Evolutionary conservation across 1,140 invertebrate genomes (phyloP).

Genomic region (Epicauta chinensis): DNA sequence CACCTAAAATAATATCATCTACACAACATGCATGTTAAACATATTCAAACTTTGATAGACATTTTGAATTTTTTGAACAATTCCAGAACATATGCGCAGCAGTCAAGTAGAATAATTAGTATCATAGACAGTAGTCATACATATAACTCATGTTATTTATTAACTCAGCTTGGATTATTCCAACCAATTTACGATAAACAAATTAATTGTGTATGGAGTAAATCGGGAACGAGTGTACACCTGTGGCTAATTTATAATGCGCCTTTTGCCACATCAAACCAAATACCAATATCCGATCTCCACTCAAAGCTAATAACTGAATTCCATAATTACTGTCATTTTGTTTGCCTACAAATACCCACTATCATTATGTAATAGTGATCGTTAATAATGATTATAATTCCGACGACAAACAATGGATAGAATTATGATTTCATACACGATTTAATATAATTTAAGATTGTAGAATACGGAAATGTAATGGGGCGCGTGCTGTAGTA

Average conservation of each 20-base stretch:
- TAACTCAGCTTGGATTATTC: conserved; percentile 9
- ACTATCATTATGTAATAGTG: too few relatives aligned
- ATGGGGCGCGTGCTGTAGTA: conserved; percentile 24
- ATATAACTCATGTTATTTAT: conserved; percentile 14
- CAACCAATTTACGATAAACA: conserved; percentile 14
- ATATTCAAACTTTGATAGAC: too few relatives aligned
- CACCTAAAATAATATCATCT: conserved; percentile 3
- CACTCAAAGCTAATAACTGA: too few relatives aligned
- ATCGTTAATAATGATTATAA: too few relatives aligned
- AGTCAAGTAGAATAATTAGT: conserved; percentile 14
- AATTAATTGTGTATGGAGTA: conserved; percentile 15
- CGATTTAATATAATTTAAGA: too few relatives aligned
- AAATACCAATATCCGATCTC: too few relatives aligned
- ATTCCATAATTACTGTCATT: too few relatives aligned
- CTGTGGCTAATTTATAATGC: conserved; percentile 15
- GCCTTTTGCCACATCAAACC: too few relatives aligned
- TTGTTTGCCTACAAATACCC: too few relatives aligned
- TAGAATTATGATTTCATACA: too few relatives aligned
- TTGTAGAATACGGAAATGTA: conserved; percentile 36
- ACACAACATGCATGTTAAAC: too few relatives aligned
- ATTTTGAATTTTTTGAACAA: neutral
- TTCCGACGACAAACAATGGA: too few relatives aligned
- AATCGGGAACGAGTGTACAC: conserved; percentile 12
- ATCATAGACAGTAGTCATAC: conserved; percentile 5
- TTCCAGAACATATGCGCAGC: conserved; percentile 11